These are phyloP conservation scores for Epinotia demarniana DNA, from an alignment of 2,888 invertebrate species.

Conservation along the genomic window DNA sequence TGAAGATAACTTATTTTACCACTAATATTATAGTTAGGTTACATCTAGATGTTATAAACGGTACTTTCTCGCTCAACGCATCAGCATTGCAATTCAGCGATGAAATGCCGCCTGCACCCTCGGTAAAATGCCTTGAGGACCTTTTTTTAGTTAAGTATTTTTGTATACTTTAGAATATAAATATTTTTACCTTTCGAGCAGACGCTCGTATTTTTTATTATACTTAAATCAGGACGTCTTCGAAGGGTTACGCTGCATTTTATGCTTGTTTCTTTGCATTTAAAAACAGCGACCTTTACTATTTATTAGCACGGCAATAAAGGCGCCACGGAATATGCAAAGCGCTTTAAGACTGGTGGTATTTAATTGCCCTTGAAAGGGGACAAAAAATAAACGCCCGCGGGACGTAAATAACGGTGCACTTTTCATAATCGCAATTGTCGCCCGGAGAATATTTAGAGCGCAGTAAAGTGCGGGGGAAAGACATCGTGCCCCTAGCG, in stretches of 20 bases:
- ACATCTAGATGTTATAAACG: too few species aligned
- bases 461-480: constrained; percentile 72
- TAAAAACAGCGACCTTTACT: constrained; percentile 66
- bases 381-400: constrained; percentile 81
- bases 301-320: constrained; percentile 76
- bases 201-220: too few species aligned
- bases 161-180: too few species aligned
- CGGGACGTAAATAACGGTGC: constrained; percentile 82
- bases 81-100: too few species aligned
- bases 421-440: constrained; percentile 85
- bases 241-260: neutral
- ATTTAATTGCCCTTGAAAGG: constrained; percentile 85
- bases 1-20: too few species aligned
- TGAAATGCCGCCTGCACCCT: too few species aligned
- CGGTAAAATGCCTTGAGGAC: too few species aligned
- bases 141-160: too few species aligned
- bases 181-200: too few species aligned
- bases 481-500: constrained; percentile 7
- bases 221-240: constrained; percentile 2
- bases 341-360: constrained; percentile 80
- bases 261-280: constrained; percentile 14
- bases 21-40: too few species aligned
- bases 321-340: constrained; percentile 77
- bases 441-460: constrained; percentile 85
- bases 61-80: too few species aligned